Conservation (phyloP, 2,888 invertebrate genomes). For the Plagiodera versicolora region DNA sequence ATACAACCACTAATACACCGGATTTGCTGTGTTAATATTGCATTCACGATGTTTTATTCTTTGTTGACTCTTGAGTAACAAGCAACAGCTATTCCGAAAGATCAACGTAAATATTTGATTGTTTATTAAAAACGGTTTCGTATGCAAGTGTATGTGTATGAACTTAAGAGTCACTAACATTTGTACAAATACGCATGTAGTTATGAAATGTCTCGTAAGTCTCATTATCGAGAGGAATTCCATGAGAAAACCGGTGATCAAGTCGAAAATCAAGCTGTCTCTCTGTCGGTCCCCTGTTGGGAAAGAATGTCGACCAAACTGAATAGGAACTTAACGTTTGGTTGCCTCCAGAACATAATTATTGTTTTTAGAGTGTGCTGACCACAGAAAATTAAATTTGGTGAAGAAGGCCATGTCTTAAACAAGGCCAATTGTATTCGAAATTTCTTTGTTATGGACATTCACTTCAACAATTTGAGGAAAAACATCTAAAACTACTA, state of each 20-base stretch:
- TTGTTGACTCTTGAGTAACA: not conserved
- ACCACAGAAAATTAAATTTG: not conserved
- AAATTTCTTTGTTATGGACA: not conserved
- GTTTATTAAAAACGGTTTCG: not conserved
- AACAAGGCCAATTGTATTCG: not conserved
- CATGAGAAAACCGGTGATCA: slow-evolving; percentile 8
- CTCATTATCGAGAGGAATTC: slow-evolving; percentile 8
- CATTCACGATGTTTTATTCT: not conserved
- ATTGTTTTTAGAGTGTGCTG: not conserved
- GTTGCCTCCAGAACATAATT: slow-evolving; percentile 2
- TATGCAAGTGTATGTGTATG: not conserved
- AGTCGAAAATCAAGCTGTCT: not conserved
- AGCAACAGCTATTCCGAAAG: slow-evolving; percentile 1
- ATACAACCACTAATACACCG: not conserved
- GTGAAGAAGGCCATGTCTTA: no score
- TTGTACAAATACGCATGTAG: not conserved
- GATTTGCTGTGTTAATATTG: not conserved
- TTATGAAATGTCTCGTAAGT: not conserved
- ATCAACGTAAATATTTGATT: not conserved
- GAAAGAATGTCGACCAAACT: slow-evolving; percentile 15
- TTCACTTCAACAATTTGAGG: no score
- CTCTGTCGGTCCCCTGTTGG: slow-evolving; percentile 15
- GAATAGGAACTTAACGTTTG: slow-evolving; percentile 9
- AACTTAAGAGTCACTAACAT: not conserved
- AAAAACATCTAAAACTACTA: no score